Base-by-base conservation (phyloP, 2,888 invertebrate species). In the Aphidius colemani region DNA sequence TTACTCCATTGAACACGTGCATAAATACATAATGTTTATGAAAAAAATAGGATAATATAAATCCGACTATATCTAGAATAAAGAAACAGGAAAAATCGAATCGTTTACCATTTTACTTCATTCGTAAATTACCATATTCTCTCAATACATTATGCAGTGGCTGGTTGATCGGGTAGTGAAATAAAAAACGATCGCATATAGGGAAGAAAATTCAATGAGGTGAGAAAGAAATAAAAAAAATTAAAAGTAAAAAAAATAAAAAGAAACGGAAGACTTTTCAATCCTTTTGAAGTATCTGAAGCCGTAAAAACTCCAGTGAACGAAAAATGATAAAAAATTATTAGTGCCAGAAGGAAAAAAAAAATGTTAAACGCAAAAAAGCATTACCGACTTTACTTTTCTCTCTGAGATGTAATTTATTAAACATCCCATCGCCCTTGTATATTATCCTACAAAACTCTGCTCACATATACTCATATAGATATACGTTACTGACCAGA, bases 361-460 rank as follows among this genome's bases (percentile, higher is more conserved):
- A 60, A 46, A 46, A 46, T 48, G 46, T 46, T 57, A 46, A 57
- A 45, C 5, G 30, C 48, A 45, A 46, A 57, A 18, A 45, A 53
- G 53, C 48, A 64, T 48, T 64, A 59, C 49, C 39, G 7, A 51
- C 50, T 45, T 44, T 44, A 49, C 49, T 61, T 61, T 48, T 56
- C 56, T 56, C 61, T 48, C 45, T 9, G 49, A 41, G 43, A 43
- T 50, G 43, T 55, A 59, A 64, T 59, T 64, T 59, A 64, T 59
- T 44, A 48, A 57, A 57, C 46, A 46, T 30, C 39, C 50, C 39
- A 8, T 46, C 46, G 45, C 13, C 46, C 45, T 63, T 45, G 44
- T 59, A 59, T 59, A 55, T 63, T 63, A 59, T 63, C 45, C 50
- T 13, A 50, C 44, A 50, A 50, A 59, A 56, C 59, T 57, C 11